Evolutionary conservation across 2,888 invertebrate species (phyloP).

Genomic region (Acrobeloides nanus): DNA sequence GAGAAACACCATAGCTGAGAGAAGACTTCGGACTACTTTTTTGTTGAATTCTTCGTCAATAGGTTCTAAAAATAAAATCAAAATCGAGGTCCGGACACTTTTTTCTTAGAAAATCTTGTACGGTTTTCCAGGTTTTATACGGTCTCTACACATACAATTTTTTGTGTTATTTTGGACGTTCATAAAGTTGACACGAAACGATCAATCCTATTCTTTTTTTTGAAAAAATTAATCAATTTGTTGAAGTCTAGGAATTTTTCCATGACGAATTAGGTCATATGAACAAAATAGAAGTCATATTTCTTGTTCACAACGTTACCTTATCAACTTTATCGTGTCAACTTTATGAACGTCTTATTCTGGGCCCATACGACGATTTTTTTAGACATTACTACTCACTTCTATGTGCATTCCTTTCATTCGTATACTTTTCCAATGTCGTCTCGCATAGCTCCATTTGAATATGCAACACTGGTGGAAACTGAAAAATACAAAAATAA

Average conservation of each 20-base stretch:
- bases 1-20: conserved; percentile 55
- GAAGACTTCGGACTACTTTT: conserved; percentile 39
- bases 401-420: conserved; percentile 53
- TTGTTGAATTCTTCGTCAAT: conserved; percentile 15
- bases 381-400: too few relatives aligned
- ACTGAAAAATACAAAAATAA: conserved; percentile 10
- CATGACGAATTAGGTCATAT: too few relatives aligned
- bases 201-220: too few relatives aligned
- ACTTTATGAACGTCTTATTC: too few relatives aligned
- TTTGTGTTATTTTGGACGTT: conserved; percentile 1
- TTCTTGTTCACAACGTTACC: too few relatives aligned
- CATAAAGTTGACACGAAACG: too few relatives aligned
- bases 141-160: background rate
- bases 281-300: too few relatives aligned
- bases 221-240: too few relatives aligned
- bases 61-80: background rate
- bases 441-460: conserved; percentile 57
- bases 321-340: too few relatives aligned
- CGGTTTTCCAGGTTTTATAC: background rate
- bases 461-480: conserved; percentile 40
- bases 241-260: too few relatives aligned
- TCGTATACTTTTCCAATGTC: conserved; percentile 54
- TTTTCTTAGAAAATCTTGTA: background rate
- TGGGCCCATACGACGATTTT: too few relatives aligned
- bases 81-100: background rate